phyloP scores from a whole-genome alignment of 2,797 vertebrate genomes.

The Labeo calbasu region DNA sequence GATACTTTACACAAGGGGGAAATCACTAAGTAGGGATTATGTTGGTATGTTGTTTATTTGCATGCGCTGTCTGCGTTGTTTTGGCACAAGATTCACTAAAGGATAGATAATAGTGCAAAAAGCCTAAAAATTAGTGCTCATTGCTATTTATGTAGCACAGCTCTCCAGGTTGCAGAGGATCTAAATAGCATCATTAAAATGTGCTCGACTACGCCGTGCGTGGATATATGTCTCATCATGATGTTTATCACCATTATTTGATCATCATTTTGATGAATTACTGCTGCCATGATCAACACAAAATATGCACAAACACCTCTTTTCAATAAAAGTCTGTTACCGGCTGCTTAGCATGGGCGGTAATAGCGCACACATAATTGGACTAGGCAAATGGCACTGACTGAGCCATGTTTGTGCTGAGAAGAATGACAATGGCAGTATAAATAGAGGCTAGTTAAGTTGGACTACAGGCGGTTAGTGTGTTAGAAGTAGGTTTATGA shows the following conservation, averaged over 20 bases:
- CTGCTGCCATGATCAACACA: slow-evolving; percentile 8
- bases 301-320: slow-evolving; percentile 5
- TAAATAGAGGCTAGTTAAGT: slow-evolving; percentile 28
- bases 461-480: slow-evolving; percentile 7
- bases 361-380: slow-evolving; percentile 22
- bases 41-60: not conserved
- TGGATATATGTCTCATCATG: not conserved
- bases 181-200: slow-evolving; percentile 21
- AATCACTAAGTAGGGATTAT: not conserved
- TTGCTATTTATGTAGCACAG: not conserved
- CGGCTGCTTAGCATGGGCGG: not conserved
- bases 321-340: slow-evolving; percentile 21
- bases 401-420: slow-evolving; percentile 9
- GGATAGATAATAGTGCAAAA: not conserved
- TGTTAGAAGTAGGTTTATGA: not conserved
- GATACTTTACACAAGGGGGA: not conserved
- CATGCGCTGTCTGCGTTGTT: not conserved
- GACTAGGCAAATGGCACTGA: slow-evolving; percentile 16
- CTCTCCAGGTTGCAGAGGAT: not conserved
- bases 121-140: not conserved
- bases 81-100: not conserved
- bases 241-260: slow-evolving; percentile 12
- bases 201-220: not conserved
- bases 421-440: slow-evolving; percentile 35
- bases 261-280: slow-evolving; percentile 36